Evolutionary conservation across 2,888 invertebrate genomes (phyloP), one percentile per base, ranked within the genome.

Genomic region (Boloria euphrosyne): DNA sequence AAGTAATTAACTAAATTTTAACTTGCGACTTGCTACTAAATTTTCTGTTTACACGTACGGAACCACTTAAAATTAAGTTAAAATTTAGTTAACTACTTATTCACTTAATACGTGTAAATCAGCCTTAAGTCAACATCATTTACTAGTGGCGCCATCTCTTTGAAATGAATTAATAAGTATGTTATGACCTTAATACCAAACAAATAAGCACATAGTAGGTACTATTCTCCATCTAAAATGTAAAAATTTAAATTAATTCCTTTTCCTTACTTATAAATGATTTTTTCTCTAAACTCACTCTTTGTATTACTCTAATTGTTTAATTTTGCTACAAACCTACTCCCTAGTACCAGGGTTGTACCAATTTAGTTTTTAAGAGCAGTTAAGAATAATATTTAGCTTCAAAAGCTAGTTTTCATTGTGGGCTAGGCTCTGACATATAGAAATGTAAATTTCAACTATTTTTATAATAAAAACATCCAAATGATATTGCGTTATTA

Each of bases 391-490:
- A 60, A 69, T 67, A 65, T 74, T 72, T 78, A 80, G 88, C 89
- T 90, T 90, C 69, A 77, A 83, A 88, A 86, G 88, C 87, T 85
- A 84, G 81, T 82, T 82, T 83, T 82, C 80, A 80, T 82, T 81
- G 83, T 73, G 84, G 82, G 85, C 86, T 83, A 82, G 86, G 89
- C 87, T 87, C 86, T 78, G 77, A 79, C 81, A 67, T 66, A 81
- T 85, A 85, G 84, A 83, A 54, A 78, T 81, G 82, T 84, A 86
- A 86, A 84, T 87, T 89, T 90, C 82, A 85, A 88, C 82, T 91
- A 91, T 91, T 90, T 91, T 91, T 89, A 78, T 90, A 91, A 84
- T 86, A 89, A 90, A 90, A 84, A 17, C 49, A 65, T 62, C 71
- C 76, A 78, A 68, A 69, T 54, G 62, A 51, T 31, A 58, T 38